Base-by-base conservation (phyloP, 2,888 invertebrate genomes). In the Coelogynopora nodosa region DNA sequence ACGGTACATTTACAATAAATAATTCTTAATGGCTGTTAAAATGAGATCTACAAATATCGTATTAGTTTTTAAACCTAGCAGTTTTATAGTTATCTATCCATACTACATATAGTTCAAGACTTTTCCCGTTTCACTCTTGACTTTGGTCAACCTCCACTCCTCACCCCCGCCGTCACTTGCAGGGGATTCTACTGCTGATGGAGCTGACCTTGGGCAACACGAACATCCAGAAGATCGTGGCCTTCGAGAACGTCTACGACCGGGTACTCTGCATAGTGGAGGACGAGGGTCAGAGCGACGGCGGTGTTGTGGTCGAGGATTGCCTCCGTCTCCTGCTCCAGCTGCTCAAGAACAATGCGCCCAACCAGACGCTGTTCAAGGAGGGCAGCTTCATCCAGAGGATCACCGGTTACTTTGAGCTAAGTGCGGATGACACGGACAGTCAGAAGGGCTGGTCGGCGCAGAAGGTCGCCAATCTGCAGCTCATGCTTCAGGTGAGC, bases 191-290 rank as follows among this genome's bases (percentile, higher is more conserved):
- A 0, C 93, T 99, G 83, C 93, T 99, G 0, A 96, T 96, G 88
- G 96, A 97, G 90, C 92, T 99, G 89, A 98, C 98, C 0, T 95
- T 95, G 93, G 95, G 95, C 18, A 98, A 99, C 93, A 96, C 97
- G 0, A 98, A 97, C 91, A 97, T 98, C 90, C 98, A 98, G 92
- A 99, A 98, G 93, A 98, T 99, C 90, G 97, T 99, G 0, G 98
- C 98, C 0, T 99, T 98, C 92, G 98, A 99, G 92, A 98, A 98
- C 92, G 97, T 97, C 0, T 99, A 99, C 91, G 98, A 98, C 92
- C 94, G 96, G 89, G 93, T 99, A 30, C 95, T 98, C 89, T 96
- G 97, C 91, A 97, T 99, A 10, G 95, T 99, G 13, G 94, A 93
- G 0, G 95, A 95, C 87, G 98, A 98, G 92, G 97, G 97, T 0